Evolutionary conservation across 2,797 vertebrate species (phyloP), one percentile per base, ranked within the genome.

Genomic region (Lutjanus campechanus): DNA sequence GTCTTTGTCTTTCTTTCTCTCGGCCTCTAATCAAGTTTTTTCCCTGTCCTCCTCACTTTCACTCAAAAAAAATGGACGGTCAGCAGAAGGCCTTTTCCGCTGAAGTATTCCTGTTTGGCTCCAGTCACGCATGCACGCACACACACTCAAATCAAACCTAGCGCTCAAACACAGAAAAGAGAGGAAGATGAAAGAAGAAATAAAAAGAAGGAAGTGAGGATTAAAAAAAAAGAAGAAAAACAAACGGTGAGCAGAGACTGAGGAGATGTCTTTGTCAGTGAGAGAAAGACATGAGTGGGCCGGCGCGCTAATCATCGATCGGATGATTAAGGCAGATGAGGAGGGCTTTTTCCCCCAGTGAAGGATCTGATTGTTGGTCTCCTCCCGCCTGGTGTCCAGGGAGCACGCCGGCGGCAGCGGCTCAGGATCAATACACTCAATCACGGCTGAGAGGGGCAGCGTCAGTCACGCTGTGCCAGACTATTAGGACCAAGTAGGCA

Each of bases 321-420:
- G 95, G 96, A 96, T 97, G 97, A 98, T 98, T 98, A 98, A 97
- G 95, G 96, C 95, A 97, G 97, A 98, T 97, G 96, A 98, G 97
- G 95, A 97, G 96, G 96, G 90, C 86, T 92, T 96, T 96, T 96
- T 96, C 96, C 96, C 94, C 96, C 95, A 95, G 94, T 95, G 92
- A 97, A 96, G 94, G 96, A 94, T 97, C 96, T 97, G 97, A 97
- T 97, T 97, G 96, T 96, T 81, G 86, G 88, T 93, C 91, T 93
- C 88, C 90, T 90, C 88, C 91, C 60, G 86, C 89, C 84, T 90
- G 91, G 95, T 92, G 94, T 96, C 96, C 96, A 95, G 96, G 95
- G 92, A 92, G 84, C 79, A 41, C 19, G 88, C 88, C 86, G 87
- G 89, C 86, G 86, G 93, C 90, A 67, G 86, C 62, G 25, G 82